Evolutionary conservation across 2,888 invertebrate species (phyloP), one percentile per base, ranked within the genome.

Genomic region (Cephus spinipes): DNA sequence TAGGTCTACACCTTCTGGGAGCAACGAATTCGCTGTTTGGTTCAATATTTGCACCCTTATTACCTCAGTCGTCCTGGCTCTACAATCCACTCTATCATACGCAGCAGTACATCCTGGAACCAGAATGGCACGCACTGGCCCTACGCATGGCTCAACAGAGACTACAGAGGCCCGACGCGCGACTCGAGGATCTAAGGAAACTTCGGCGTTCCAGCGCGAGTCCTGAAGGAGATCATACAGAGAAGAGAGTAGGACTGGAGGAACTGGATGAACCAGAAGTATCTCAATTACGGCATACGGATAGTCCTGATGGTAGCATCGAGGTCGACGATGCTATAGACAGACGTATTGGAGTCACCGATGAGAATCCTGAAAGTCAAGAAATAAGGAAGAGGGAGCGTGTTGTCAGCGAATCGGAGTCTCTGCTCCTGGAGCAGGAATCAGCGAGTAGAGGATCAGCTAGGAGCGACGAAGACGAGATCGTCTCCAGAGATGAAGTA

Each of bases 61-160:
- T 91, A 74, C 91, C 91, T 2, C 91, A 90, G 75, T 89, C 91
- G 4, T 89, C 90, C 1, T 91, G 91, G 91, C 85, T 91, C 31
- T 91, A 91, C 84, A 91, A 91, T 73, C 91, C 91, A 0, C 83
- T 91, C 33, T 91, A 91, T 78, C 90, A 90, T 76, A 89, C 90
- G 69, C 90, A 90, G 79, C 91, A 90, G 79, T 91, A 91, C 81
- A 88, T 90, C 1, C 78, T 90, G 73, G 91, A 91, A 76, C 90
- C 90, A 0, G 91, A 91, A 68, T 91, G 91, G 91, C 91, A 91
- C 76, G 90, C 90, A 36, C 73, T 91, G 69, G 91, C 91, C 4
- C 79, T 91, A 32, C 85, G 90, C 55, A 90, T 91, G 86, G 91
- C 91, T 3, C 91, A 91, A 79, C 91, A 91, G 23, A 90, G 91